phyloP scores from a whole-genome alignment of 2,888 invertebrate species.

The Griposia aprilina region DNA sequence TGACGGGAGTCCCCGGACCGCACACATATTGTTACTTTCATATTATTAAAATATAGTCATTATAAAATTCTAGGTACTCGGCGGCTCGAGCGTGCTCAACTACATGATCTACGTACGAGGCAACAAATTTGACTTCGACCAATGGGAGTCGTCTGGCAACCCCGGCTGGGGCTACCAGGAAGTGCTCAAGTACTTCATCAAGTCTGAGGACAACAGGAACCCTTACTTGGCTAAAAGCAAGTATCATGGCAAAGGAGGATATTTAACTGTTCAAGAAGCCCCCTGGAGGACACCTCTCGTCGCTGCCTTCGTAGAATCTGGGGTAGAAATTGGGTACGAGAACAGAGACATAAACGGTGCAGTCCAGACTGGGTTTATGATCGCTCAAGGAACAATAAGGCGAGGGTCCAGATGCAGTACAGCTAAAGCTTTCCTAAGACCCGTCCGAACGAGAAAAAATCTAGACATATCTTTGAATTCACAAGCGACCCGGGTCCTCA shows the following conservation, averaged over 20 bases:
- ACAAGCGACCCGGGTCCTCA: conserved; percentile 94
- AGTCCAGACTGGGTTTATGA: conserved; percentile 95
- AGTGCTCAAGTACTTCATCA: conserved; percentile 96
- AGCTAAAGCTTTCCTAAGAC: conserved; percentile 96
- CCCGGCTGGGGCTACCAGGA: conserved; percentile 97
- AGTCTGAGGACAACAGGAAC: conserved; percentile 96
- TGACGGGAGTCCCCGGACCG: too few relatives aligned
- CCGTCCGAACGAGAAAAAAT: conserved; percentile 94
- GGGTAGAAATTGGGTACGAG: conserved; percentile 95
- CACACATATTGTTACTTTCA: not conserved
- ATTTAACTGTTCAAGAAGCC: conserved; percentile 95
- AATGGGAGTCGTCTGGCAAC: conserved; percentile 96
- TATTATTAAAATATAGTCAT: not conserved
- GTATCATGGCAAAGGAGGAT: conserved; percentile 94
- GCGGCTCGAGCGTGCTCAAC: conserved; percentile 96
- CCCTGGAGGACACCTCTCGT: conserved; percentile 96
- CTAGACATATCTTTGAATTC: conserved; percentile 95
- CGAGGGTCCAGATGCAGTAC: conserved; percentile 96
- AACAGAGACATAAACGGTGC: conserved; percentile 96
- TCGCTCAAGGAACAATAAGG: conserved; percentile 95
- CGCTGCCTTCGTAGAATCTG: conserved; percentile 95
- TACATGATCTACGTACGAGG: conserved; percentile 98
- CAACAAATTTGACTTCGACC: conserved; percentile 95
- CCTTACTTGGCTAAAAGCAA: conserved; percentile 93
- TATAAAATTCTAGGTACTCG: conserved; percentile 91